These are phyloP conservation scores for Anableps anableps DNA, from an alignment of 2,797 vertebrate genomes.

Conservation along the genomic window DNA sequence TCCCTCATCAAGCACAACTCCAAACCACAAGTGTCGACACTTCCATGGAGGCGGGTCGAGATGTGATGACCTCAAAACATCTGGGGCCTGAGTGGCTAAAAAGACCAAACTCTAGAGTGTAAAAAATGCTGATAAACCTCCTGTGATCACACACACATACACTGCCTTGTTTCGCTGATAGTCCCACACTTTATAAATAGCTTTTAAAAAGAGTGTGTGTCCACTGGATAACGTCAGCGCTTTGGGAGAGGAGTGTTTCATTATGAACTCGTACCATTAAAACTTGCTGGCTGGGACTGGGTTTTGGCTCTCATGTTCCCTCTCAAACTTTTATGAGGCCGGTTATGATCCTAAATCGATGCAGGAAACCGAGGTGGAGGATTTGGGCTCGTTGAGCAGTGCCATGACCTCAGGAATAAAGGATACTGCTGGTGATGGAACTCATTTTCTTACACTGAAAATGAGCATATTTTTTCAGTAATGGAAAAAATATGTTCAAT, in stretches of 20 bases:
- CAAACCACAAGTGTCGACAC: slow-evolving; percentile 60
- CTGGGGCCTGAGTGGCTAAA: slow-evolving; percentile 27
- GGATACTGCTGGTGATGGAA: slow-evolving; percentile 34
- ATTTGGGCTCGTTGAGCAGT: slow-evolving; percentile 45
- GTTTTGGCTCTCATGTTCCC: slow-evolving; percentile 73
- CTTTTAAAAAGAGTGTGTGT: slow-evolving; percentile 74
- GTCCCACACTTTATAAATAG: slow-evolving; percentile 78
- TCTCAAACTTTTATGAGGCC: slow-evolving; percentile 69
- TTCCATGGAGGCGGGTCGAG: slow-evolving; percentile 44
- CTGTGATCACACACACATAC: slow-evolving; percentile 9
- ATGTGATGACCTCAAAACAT: slow-evolving; percentile 70
- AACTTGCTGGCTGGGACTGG: slow-evolving; percentile 71
- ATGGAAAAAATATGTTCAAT: neutral
- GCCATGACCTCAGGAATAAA: slow-evolving; percentile 50
- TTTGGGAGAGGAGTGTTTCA: slow-evolving; percentile 83
- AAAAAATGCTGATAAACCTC: slow-evolving; percentile 36
- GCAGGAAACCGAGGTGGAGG: slow-evolving; percentile 59
- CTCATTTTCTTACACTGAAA: slow-evolving; percentile 23
- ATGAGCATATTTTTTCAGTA: neutral
- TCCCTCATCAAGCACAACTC: slow-evolving; percentile 49
- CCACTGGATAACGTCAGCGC: slow-evolving; percentile 81
- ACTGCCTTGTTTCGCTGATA: slow-evolving; percentile 45
- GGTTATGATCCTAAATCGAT: slow-evolving; percentile 71
- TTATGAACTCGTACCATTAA: slow-evolving; percentile 83
- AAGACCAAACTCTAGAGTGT: slow-evolving; percentile 13